Evolutionary conservation across 1,140 invertebrate species (phyloP).

Genomic region (Drosophila nasuta): DNA sequence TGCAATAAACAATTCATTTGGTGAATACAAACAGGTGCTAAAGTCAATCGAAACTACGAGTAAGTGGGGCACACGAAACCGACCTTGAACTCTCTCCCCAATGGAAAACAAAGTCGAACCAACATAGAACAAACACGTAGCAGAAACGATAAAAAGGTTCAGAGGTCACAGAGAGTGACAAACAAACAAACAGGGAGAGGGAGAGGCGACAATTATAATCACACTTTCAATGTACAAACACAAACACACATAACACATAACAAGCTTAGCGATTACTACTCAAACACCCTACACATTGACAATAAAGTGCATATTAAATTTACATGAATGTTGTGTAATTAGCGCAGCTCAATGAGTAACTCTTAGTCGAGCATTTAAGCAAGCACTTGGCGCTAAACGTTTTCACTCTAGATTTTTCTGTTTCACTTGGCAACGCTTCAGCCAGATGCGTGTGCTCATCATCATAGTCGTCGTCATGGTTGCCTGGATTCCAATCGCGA

Average conservation of each 20-base stretch:
- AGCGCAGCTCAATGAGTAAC: slow-evolving; percentile 1
- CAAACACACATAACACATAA: background rate
- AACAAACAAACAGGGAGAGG: background rate
- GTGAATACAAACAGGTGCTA: slow-evolving; percentile 65
- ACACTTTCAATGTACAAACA: slow-evolving; percentile 8
- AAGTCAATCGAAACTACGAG: slow-evolving; percentile 15
- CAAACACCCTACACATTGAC: slow-evolving; percentile 14
- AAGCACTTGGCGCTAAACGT: slow-evolving; percentile 7
- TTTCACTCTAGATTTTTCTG: slow-evolving; percentile 28
- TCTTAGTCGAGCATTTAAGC: background rate
- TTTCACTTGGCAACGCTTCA: slow-evolving; percentile 36
- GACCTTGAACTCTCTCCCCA: slow-evolving; percentile 60
- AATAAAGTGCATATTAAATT: slow-evolving; percentile 8
- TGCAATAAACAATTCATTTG: slow-evolving; percentile 58
- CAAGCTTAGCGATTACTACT: slow-evolving; percentile 21
- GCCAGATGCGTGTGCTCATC: slow-evolving; percentile 48
- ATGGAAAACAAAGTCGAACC: slow-evolving; percentile 32
- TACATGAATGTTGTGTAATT: background rate
- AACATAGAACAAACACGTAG: slow-evolving; percentile 31
- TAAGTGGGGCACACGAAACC: slow-evolving; percentile 42
- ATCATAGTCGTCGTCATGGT: slow-evolving; percentile 51
- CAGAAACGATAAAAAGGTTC: slow-evolving; percentile 25
- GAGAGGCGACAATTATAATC: slow-evolving; percentile 39
- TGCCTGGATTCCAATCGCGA: slow-evolving; percentile 44
- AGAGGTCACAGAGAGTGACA: slow-evolving; percentile 30